These are phyloP conservation scores for Ginglymostoma cirratum DNA, from an alignment of 2,113 vertebrate genomes.

Conservation along the genomic window DNA sequence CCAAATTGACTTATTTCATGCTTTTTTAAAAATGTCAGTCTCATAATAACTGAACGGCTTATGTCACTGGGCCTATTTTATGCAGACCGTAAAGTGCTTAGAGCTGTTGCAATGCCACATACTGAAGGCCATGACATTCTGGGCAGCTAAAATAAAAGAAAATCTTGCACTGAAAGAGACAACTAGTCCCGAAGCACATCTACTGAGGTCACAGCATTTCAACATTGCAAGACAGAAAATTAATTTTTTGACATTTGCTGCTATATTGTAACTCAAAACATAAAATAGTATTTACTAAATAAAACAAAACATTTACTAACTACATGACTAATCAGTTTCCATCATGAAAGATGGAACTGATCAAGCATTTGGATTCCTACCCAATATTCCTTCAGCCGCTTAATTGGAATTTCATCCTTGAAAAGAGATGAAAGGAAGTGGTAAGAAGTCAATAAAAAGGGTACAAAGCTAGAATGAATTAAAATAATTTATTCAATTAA, in stretches of 20 bases:
- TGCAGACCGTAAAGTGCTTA: not conserved
- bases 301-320: constrained; percentile 20
- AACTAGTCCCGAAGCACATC: not conserved
- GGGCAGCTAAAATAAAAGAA: not conserved
- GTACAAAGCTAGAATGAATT: not conserved
- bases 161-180: not conserved
- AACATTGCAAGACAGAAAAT: constrained; percentile 9
- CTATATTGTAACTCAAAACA: not conserved
- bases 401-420: constrained; percentile 54
- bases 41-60: not conserved
- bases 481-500: not conserved
- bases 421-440: constrained; percentile 1
- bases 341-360: constrained; percentile 34
- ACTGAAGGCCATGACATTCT: not conserved
- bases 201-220: not conserved
- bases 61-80: not conserved
- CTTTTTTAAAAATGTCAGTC: not conserved
- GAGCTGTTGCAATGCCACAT: not conserved
- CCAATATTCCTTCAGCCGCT: constrained; percentile 59
- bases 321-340: constrained; percentile 27
- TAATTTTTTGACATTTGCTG: not conserved
- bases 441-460: constrained; percentile 41
- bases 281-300: not conserved
- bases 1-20: not conserved
- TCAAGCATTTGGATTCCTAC: constrained; percentile 47